phyloP scores from a whole-genome alignment of 2,113 vertebrate species.

The Syrmaticus mikado region DNA sequence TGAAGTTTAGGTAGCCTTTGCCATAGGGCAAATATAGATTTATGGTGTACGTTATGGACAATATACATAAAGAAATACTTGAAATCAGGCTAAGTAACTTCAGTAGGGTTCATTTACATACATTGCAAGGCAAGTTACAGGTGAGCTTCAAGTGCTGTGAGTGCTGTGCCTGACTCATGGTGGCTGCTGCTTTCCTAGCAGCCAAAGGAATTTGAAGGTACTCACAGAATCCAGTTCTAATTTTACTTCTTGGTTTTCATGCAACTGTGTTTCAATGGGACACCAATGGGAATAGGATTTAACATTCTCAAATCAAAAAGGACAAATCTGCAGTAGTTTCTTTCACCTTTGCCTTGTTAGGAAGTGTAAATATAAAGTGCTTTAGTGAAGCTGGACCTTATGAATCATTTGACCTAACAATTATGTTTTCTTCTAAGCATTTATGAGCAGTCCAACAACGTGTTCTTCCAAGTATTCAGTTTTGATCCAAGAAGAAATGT shows the following conservation, averaged over 20 bases:
- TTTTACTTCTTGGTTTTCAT: not conserved
- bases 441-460: not conserved
- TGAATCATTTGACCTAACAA: not conserved
- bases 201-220: not conserved
- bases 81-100: not conserved
- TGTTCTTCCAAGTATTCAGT: not conserved
- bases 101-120: not conserved
- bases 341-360: not conserved
- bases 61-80: not conserved
- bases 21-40: not conserved
- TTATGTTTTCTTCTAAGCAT: not conserved
- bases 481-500: slow-evolving; percentile 7
- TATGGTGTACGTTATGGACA: not conserved
- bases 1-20: not conserved
- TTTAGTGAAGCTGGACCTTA: not conserved
- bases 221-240: not conserved
- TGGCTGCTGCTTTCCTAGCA: not conserved
- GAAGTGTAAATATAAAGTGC: not conserved
- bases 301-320: not conserved
- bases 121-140: not conserved
- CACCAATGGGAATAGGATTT: not conserved
- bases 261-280: not conserved
- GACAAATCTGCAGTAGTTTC: not conserved
- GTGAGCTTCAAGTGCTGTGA: not conserved
- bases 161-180: not conserved